Evolutionary conservation across 2,797 vertebrate genomes (phyloP), one percentile per base, ranked within the genome.

Genomic region (Rhynchotus rufescens): DNA sequence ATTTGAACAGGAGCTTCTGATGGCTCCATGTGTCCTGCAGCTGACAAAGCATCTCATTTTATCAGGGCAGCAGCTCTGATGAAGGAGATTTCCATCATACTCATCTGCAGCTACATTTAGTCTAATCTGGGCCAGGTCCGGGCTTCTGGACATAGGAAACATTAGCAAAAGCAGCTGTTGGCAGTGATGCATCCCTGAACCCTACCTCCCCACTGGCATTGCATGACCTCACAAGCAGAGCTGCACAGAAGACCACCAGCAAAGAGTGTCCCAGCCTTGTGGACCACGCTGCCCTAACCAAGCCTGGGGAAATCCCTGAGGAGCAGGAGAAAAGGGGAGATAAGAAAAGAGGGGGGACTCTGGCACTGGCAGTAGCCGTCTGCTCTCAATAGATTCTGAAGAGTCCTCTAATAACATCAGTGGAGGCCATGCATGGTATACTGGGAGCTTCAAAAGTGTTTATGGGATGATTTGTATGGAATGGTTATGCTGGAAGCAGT

Each of bases 391-490:
- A 97, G 97, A 91, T 95, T 95, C 89, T 22, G 15, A 96, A 79
- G 86, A 97, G 90, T 79, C 78, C 94, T 91, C 93, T 92, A 94
- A 96, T 84, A 96, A 95, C 87, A 40, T 45, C 91, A 75, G 90
- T 86, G 88, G 96, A 95, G 93, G 94, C 94, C 0, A 0, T 74
- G 84, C 76, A 71, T 6, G 44, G 95, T 97, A 97, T 94, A 92
- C 86, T 95, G 95, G 94, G 95, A 94, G 94, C 92, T 95, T 96
- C 95, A 82, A 57, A 97, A 97, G 97, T 97, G 96, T 97, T 98
- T 97, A 97, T 97, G 95, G 96, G 96, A 97, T 96, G 96, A 95
- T 97, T 97, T 97, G 92, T 95, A 94, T 61, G 84, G 92, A 97
- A 96, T 67, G 61, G 93, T 97, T 97, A 90, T 7, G 79, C 95